Conservation (phyloP, 2,113 vertebrate species). For the Elephas maximus region DNA sequence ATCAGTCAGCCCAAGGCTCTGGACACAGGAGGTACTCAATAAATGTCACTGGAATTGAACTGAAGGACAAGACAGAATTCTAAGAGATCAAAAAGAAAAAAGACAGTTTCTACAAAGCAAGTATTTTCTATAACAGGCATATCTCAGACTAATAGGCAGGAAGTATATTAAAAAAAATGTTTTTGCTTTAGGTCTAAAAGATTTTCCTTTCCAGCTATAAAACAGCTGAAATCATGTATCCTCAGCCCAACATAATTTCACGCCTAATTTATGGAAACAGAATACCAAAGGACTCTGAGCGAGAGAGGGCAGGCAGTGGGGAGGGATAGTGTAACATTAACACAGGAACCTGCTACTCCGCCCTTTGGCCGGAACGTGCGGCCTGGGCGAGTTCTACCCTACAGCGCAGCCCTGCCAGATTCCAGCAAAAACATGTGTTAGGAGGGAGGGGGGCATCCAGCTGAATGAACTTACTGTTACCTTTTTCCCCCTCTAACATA, state of each 20-base stretch:
- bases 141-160: slow-evolving; percentile 81
- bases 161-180: slow-evolving; percentile 78
- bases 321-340: slow-evolving; percentile 77
- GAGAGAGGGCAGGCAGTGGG: slow-evolving; percentile 75
- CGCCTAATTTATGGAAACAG: slow-evolving; percentile 86
- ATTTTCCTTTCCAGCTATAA: slow-evolving; percentile 83
- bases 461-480: slow-evolving; percentile 99
- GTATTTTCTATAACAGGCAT: slow-evolving; percentile 73
- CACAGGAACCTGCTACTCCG: slow-evolving; percentile 80
- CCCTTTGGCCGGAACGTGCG: slow-evolving; percentile 78
- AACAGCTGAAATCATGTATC: slow-evolving; percentile 86
- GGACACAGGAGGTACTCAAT: neutral
- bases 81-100: slow-evolving; percentile 54
- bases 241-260: slow-evolving; percentile 85
- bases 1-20: neutral
- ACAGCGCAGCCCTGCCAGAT: slow-evolving; percentile 83
- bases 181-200: slow-evolving; percentile 80
- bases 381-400: slow-evolving; percentile 81
- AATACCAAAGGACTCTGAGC: slow-evolving; percentile 81
- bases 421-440: slow-evolving; percentile 89
- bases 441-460: slow-evolving; percentile 79
- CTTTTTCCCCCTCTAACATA: slow-evolving; percentile 90
- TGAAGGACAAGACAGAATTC: slow-evolving; percentile 67
- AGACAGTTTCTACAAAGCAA: slow-evolving; percentile 74
- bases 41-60: neutral